Base-by-base conservation (phyloP, 1,140 invertebrate genomes). In the Centruroides vittatus region DNA sequence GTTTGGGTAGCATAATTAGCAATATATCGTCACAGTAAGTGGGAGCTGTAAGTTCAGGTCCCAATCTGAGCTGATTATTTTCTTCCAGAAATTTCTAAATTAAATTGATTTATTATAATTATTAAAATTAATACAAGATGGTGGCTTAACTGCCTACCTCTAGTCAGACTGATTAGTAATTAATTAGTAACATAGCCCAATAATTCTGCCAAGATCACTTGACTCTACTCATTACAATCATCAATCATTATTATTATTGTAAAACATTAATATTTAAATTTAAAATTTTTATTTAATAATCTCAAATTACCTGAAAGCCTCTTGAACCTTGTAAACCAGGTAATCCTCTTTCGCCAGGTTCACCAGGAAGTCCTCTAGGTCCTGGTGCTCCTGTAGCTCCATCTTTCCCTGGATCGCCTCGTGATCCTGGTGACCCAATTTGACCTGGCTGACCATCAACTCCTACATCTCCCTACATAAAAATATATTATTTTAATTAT, bases 391-490 rank as follows among this genome's bases (percentile, higher is more conserved):
- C 86, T 59, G 74, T 67, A 47, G 79, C 67, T 36, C 86, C 86
- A 49, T 76, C 73, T 54, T 77, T 76, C 50, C 86, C 85, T 55
- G 81, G 73, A 47, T 79, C 72, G 6, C 86, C 86, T 12, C 84
- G 78, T 35, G 78, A 73, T 46, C 86, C 86, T 10, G 79, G 72
- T n/a, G 80, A 56, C 8, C 70, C 70, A 53, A 58, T 57, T n/a
- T 61, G 77, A 6, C 86, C 86, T 61, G 82, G 82, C 70, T 86
- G 84, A 34, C 86, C 88, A 71, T 90, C 86, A 78, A 86, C 85
- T 13, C 89, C 89, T 59, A 82, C 67, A 73, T 86, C 82, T 51
- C 88, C 88, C 84, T 87, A 41, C 53, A 56, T 47, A 50, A 55
- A 7, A 54, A 47, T 35, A 58, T 46, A 34, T 51, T 51, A 51